Evolutionary conservation across 1,140 invertebrate genomes (phyloP), one percentile per base, ranked within the genome.

Genomic region (Leptinotarsa texana): DNA sequence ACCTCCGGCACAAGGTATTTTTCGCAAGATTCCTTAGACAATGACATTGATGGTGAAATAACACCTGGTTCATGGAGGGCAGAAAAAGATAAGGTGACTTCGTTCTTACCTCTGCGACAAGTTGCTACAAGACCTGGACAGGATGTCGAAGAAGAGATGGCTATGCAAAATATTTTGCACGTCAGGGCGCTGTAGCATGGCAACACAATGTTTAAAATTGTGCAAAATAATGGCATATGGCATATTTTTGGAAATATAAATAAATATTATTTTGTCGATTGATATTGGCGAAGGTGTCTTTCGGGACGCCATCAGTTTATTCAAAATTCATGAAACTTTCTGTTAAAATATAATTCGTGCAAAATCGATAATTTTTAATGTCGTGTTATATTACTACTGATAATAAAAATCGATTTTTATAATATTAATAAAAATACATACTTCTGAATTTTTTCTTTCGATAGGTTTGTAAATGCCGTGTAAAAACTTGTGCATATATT

Each of bases 401-500:
- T 27, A 27, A 27, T 27, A 27, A 27, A 27, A 27, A 27, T 27
- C 24, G 24, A 5, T 27, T 27, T 5, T 27, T 67, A n/a, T 61
- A 61, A 61, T 61, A 17, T 61, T 6, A 18, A 67, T n/a, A 27
- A 27, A 27, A 27, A 15, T 15, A n/a, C 65, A n/a, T 22, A 67
- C 13, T 21, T 67, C 65, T 67, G 65, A 67, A 67, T 21, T 72
- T 27, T 27, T 27, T 27, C 4, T 27, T 27, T 27, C 4, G 24
- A 27, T 27, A 27, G 24, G 24, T 27, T 27, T 27, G 24, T 27
- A 27, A 27, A 27, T 27, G 57, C 22, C 48, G 13, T 51, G 48
- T 49, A 71, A 71, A 71, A 71, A 71, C 42, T 57, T 57, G n/a
- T 42, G 42, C 61, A 72, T 72, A 22, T 63, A 63, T 72, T 49